Conservation (phyloP, 1,140 invertebrate species). For the Paraescarpia echinospica region DNA sequence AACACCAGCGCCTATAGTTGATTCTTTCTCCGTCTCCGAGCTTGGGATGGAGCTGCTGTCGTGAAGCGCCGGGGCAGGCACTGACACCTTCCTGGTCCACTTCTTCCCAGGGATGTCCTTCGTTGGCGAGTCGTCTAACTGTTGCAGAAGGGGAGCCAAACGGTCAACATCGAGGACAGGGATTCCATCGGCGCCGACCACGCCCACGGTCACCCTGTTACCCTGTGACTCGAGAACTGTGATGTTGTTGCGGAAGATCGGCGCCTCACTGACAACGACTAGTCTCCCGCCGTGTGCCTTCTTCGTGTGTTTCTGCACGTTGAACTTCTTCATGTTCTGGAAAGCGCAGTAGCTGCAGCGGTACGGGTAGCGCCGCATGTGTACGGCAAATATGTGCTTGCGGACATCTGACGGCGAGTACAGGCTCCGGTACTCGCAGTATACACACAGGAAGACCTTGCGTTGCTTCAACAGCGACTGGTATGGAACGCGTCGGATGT, state of each 20-base stretch:
- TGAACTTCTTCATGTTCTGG: background rate
- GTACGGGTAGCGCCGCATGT: slow-evolving; percentile 24
- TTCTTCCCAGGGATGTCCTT: background rate
- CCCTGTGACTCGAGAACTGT: background rate
- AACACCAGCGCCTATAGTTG: background rate
- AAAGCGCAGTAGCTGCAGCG: slow-evolving; percentile 25
- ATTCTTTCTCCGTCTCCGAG: background rate
- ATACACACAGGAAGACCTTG: slow-evolving; percentile 25
- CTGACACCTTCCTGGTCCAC: background rate
- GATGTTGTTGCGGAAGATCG: background rate
- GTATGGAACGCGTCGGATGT: background rate
- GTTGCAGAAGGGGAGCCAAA: background rate
- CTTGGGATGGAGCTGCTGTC: background rate
- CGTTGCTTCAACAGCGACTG: background rate
- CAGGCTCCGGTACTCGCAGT: slow-evolving; percentile 22
- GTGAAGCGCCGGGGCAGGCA: background rate
- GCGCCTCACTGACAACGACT: background rate
- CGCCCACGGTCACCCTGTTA: background rate
- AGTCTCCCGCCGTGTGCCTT: background rate
- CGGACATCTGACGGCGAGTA: slow-evolving; percentile 18
- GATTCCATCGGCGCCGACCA: background rate
- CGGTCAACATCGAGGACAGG: background rate
- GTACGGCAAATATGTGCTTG: slow-evolving; percentile 25
- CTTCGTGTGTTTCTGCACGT: background rate
- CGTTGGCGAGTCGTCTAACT: background rate